Base-by-base conservation (phyloP, 2,797 vertebrate species). In the Tokudaia muenninki region DNA sequence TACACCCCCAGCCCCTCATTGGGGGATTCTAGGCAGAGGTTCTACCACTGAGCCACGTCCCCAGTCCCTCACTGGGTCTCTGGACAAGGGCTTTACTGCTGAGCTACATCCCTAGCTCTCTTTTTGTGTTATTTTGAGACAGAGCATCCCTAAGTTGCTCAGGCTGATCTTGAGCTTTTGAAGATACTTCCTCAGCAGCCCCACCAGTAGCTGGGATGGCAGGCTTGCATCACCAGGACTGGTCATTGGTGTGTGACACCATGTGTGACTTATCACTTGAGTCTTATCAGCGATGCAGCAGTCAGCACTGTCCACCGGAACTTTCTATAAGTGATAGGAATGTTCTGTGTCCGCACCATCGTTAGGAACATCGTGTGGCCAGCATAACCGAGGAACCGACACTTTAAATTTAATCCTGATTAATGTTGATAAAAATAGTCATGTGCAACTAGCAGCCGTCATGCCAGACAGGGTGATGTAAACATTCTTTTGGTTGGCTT, bases 361-460 rank as follows among this genome's bases (percentile, higher is more conserved):
- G 50, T 88, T 37, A 10, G 59, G 1, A 37, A 50, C 31, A 4
- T 14, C 16, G 52, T 1, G 57, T 75, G 37, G 75, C 70, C 37
- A 4, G 41, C 29, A 34, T 37, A 44, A 37, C 24, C 3, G 61
- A 87, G 63, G 57, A 47, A 82, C 59, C 37, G 84, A 44, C 61
- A 29, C 11, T 67, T 90, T 65, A 22, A 57, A 29, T 83, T 87
- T 57, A 19, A 75, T 67, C 72, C 86, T 87, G 80, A 72, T 88
- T 79, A 52, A n/a, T 82, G 22, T 2, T 91, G 87, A 86, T 86
- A 92, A 87, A 80, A 79, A 92, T 74, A 90, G 87, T 47, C 84
- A 11, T 70, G 2, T 6, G 29, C 57, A 6, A 41, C 47, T 19
- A 4, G 59, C 1, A 9, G 63, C 37, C 34, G 63, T 72, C 65